These are phyloP conservation scores for Steromphala cineraria DNA, from an alignment of 2,888 invertebrate species.

Conservation along the genomic window DNA sequence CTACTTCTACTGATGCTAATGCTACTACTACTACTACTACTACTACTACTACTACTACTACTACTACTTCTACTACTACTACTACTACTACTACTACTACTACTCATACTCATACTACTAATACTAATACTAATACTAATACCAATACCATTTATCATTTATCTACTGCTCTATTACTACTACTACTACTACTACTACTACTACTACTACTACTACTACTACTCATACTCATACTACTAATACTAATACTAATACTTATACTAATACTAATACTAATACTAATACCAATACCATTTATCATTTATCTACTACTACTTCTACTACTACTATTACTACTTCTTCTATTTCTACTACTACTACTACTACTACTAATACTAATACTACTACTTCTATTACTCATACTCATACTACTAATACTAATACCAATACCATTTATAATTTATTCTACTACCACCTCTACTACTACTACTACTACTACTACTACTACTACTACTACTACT, in stretches of 20 bases:
- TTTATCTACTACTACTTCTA: too few species aligned
- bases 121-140: not conserved
- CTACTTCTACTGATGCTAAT: not conserved
- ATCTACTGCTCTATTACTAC: not conserved
- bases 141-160: not conserved
- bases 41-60: not conserved
- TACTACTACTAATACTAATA: too few species aligned
- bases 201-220: not conserved
- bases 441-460: not conserved
- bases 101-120: not conserved
- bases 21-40: not conserved
- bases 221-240: not conserved
- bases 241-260: too few species aligned
- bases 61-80: not conserved
- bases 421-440: too few species aligned
- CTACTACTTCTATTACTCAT: not conserved
- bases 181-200: not conserved
- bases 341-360: not conserved
- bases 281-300: too few species aligned
- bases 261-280: not conserved
- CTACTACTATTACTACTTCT: too few species aligned
- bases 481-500: not conserved
- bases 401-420: too few species aligned
- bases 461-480: not conserved
- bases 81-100: not conserved